A percentile compares a stretch with the other conserved stretches of the same genome.
These are phyloP conservation scores for Zele albiditarsus DNA, from an alignment of 2,888 invertebrate species.

Conservation along the genomic window DNA sequence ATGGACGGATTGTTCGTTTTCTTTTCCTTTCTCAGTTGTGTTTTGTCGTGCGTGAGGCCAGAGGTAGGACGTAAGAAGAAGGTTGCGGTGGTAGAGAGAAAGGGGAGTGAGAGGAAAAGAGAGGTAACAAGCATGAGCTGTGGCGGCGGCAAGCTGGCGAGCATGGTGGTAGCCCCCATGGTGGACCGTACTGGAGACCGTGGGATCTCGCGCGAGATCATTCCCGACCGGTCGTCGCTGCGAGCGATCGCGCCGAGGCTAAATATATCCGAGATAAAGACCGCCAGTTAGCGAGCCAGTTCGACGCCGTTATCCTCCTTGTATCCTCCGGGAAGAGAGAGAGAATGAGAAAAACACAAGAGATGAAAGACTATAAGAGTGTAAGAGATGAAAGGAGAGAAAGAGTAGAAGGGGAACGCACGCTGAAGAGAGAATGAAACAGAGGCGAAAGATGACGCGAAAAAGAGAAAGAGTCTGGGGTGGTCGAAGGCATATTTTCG, in stretches of 20 bases:
- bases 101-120: conserved; percentile 25
- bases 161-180: conserved; percentile 45
- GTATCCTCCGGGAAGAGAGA: conserved; percentile 43
- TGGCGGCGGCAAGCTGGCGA: conserved; percentile 37
- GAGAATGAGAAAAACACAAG: conserved; percentile 32
- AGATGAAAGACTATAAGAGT: background rate
- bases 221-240: conserved; percentile 52
- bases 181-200: conserved; percentile 55
- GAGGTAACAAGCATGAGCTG: conserved; percentile 19
- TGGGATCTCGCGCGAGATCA: conserved; percentile 52
- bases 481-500: conserved; percentile 55
- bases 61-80: background rate
- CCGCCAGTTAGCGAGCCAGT: conserved; percentile 54
- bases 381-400: background rate
- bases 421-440: conserved; percentile 22
- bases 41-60: conserved; percentile 10
- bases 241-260: conserved; percentile 52
- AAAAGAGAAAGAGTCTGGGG: conserved; percentile 51
- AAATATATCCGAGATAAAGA: conserved; percentile 57
- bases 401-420: conserved; percentile 10
- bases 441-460: conserved; percentile 48
- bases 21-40: background rate
- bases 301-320: conserved; percentile 53
- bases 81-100: conserved; percentile 1
- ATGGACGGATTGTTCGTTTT: background rate